Base-by-base conservation (phyloP, 1,140 invertebrate genomes). In the Diploscapter pachys region DNA sequence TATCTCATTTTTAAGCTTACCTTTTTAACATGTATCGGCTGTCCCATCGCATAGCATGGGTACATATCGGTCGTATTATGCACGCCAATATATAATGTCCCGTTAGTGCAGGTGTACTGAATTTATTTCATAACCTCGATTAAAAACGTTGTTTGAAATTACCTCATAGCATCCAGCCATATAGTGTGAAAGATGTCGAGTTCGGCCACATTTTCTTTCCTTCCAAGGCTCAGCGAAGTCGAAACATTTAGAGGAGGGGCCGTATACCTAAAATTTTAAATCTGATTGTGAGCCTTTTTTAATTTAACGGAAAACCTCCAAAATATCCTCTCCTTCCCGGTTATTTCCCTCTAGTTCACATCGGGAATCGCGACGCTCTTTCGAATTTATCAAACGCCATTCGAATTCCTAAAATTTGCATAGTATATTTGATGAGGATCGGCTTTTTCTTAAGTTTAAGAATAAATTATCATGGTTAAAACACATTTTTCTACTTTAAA, bases 11-110 rank as follows among this genome's bases (percentile, higher is more conserved):
- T 73, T 79, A 57, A 48, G 48, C 54, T 55, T 49, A 83, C 81
- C 63, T 95, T 92, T 73, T 91, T 89, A 80, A 98, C 92, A 64
- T 90, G 89, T 9, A 97, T 88, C 82, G 92, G 90, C 85, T 98
- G 95, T 4, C 93, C 92, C 0, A 91, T 89, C 82, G 93, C 91
- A 81, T 91, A 94, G 85, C 95, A 98, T 3, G 92, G 92, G 86
- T 94, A 96, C 6, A 79, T 73, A 6, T 72, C 63, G 4, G 92
- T 92, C 79, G 93, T 91, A 86, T 95, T 95, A 49, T 90, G 90
- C 5, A 95, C 91, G 66, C 82, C 79, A 6, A 90, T 77, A 55
- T 87, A 78, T 11, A 89, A 75, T 8, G 86, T 84, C 8, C 86
- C 83, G 69, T 82, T 75, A 49, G 73, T 70, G 78, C 89, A 89